phyloP scores from a whole-genome alignment of 2,888 invertebrate species.

The Pardosa pseudoannulata region DNA sequence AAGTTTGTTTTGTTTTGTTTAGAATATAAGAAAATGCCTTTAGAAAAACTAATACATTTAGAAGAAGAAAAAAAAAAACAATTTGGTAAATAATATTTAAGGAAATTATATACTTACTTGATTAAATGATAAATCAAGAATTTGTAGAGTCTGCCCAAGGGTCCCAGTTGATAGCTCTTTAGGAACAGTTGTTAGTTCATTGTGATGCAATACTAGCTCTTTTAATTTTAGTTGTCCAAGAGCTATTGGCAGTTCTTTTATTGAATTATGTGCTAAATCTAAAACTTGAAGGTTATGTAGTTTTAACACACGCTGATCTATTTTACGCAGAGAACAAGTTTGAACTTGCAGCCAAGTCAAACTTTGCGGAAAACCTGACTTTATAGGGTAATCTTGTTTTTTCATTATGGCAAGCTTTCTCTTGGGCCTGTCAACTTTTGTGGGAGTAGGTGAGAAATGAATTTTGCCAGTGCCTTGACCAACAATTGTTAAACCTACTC shows the following conservation, averaged over 20 bases:
- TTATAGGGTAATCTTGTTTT: conserved; percentile 83
- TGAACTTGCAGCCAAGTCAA: conserved; percentile 80
- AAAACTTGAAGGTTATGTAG: conserved; percentile 83
- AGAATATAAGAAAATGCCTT: too few species aligned
- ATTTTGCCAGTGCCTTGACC: conserved; percentile 50
- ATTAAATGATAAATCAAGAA: conserved; percentile 58
- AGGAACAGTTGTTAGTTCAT: conserved; percentile 51
- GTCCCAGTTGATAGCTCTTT: conserved; percentile 32
- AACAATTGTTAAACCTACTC: conserved; percentile 54
- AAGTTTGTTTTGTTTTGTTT: too few species aligned
- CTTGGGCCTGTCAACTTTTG: conserved; percentile 81
- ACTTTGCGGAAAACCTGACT: conserved; percentile 85
- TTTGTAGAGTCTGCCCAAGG: conserved; percentile 49
- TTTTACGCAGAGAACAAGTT: conserved; percentile 29
- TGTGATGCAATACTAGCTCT: conserved; percentile 56
- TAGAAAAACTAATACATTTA: too few species aligned
- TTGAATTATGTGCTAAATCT: conserved; percentile 85
- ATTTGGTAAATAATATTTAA: too few species aligned
- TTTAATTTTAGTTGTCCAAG: conserved; percentile 37
- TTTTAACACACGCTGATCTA: conserved; percentile 78
- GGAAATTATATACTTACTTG: conserved; percentile 52
- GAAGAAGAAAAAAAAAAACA: too few species aligned
- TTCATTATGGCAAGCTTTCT: conserved; percentile 82
- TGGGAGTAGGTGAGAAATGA: conserved; percentile 76
- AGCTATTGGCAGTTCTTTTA: conserved; percentile 81